Evolutionary conservation across 2,797 vertebrate genomes (phyloP).

Genomic region (Semaprochilodus insignis): DNA sequence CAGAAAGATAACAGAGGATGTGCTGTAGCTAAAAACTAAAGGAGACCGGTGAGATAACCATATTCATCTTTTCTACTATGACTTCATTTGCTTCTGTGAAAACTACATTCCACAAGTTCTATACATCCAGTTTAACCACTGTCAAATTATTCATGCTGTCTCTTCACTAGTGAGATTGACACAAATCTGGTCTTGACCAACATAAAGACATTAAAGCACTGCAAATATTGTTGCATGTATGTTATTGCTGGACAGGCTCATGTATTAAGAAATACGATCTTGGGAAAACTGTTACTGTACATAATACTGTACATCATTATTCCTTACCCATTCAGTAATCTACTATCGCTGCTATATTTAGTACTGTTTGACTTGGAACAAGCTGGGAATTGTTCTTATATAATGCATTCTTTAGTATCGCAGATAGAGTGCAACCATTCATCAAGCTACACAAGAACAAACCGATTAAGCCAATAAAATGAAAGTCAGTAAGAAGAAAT

Average conservation of each 20-base stretch:
- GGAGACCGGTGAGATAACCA: background rate
- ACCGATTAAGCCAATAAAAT: background rate
- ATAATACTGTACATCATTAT: background rate
- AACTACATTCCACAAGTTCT: background rate
- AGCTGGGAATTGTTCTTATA: too few relatives aligned
- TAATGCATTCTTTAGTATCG: background rate
- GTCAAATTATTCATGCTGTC: constrained; percentile 27
- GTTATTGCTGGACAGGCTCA: background rate
- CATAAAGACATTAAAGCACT: too few relatives aligned
- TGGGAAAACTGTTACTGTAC: background rate
- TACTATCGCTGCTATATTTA: background rate
- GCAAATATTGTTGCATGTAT: constrained; percentile 13
- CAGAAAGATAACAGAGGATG: too few relatives aligned
- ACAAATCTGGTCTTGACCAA: background rate
- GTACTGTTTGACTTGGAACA: background rate
- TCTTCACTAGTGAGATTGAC: constrained; percentile 25
- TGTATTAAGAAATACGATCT: constrained; percentile 4
- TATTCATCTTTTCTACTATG: constrained; percentile 9
- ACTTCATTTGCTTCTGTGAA: constrained; percentile 15
- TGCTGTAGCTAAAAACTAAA: too few relatives aligned
- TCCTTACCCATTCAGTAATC: background rate
- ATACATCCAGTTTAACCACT: background rate
- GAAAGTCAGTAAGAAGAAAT: background rate
- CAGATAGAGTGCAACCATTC: background rate
- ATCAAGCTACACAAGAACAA: background rate